Evolutionary conservation across 1,140 invertebrate genomes (phyloP), one percentile per base, ranked within the genome.

Genomic region (Rhysida immarginata): DNA sequence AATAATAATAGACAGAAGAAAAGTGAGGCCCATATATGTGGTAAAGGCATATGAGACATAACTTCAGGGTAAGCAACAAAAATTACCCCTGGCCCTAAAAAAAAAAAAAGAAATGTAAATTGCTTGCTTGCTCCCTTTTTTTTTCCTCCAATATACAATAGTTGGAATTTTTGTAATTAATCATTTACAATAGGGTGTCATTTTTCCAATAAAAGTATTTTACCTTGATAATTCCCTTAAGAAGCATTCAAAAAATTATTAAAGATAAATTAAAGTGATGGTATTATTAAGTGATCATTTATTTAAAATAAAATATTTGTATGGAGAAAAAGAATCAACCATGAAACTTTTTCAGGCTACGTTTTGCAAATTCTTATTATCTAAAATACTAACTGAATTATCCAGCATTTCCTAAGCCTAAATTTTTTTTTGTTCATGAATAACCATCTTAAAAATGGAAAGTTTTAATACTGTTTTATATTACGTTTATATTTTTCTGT

Each of bases 1-100:
- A 73, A 75, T 2, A 75, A 63, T 64, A 77, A 73, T 73, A 78
- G 74, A 8, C 74, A 62, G 60, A 77, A 77, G 62, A 77, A 77
- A 49, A 76, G 68, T 2, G 75, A 63, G 16, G 52, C 61, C 62
- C 62, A 63, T 13, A 63, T 45, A 1, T 62, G 61, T 11, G 62
- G 61, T 13, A 60, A 24, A 13, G 62, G 62, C 61, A 63, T 63
- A 18, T 57, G 50, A 14, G 52, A 54, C n/a, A 63, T 55, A 5
- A 57, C 64, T 27, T 66, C 66, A 3, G 66, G 60, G 48, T 71
- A 68, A 45, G 67, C 72, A 43, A 77, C 74, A 61, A 76, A 77
- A 0, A 72, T 68, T n/a, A 76, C 59, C 20, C 71, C 72, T 16
- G 70, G 73, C 48, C 69, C 73, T 73, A 57, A 1, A 56, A 61